These are phyloP conservation scores for Centropyge bicolor DNA, from an alignment of 2,797 vertebrate genomes.

Conservation along the genomic window DNA sequence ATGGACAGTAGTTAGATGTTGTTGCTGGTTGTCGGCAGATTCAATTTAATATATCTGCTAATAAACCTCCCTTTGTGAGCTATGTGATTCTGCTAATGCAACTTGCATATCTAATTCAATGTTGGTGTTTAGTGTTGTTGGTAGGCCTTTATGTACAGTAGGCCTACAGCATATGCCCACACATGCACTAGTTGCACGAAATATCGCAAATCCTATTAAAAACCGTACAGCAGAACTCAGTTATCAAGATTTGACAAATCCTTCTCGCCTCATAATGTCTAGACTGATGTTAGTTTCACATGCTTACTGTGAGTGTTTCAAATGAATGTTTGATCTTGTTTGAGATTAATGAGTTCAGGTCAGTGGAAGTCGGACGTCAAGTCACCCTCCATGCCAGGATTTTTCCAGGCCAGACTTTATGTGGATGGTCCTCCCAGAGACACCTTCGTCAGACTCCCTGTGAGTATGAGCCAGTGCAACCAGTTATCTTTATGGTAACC, in stretches of 20 bases:
- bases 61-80: neutral
- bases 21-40: neutral
- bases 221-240: neutral
- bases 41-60: neutral
- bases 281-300: neutral
- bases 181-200: neutral
- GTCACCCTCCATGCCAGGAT: conserved; percentile 83
- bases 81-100: neutral
- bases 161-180: neutral
- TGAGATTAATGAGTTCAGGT: conserved; percentile 78
- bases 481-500: neutral
- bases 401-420: conserved; percentile 86
- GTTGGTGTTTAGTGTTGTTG: neutral
- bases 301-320: neutral
- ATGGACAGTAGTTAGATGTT: neutral
- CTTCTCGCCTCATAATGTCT: neutral
- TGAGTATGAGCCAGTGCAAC: conserved; percentile 51
- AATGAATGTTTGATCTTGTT: conserved; percentile 33
- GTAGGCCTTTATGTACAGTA: neutral
- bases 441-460: conserved; percentile 91
- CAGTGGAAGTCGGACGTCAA: conserved; percentile 84
- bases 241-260: neutral
- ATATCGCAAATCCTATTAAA: neutral
- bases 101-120: neutral
- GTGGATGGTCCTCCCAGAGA: conserved; percentile 86